Evolutionary conservation across 1,140 invertebrate species (phyloP).

Genomic region (Brachionus plicatilis): DNA sequence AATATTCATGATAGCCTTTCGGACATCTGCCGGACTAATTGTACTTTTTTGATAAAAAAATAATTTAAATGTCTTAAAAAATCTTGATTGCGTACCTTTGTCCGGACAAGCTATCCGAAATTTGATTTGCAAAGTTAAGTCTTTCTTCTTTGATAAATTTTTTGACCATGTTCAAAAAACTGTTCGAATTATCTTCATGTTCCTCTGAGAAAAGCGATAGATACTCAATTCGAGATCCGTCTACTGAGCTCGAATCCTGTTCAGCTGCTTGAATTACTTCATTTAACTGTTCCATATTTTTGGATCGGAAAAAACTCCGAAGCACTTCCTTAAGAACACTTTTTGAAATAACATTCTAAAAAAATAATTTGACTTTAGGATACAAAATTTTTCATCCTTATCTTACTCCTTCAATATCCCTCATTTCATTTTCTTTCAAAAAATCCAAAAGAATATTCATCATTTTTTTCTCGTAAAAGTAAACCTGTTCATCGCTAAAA

Average conservation of each 20-base stretch:
- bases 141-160: background rate
- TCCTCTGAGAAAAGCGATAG: background rate
- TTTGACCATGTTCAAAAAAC: slow-evolving; percentile 26
- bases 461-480: slow-evolving; percentile 35
- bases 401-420: background rate
- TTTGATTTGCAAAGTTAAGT: slow-evolving; percentile 10
- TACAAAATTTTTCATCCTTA: background rate
- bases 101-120: background rate
- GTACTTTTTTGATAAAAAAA: background rate
- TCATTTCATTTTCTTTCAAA: slow-evolving; percentile 36
- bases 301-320: background rate
- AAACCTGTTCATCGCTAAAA: slow-evolving; percentile 16
- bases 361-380: background rate
- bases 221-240: background rate
- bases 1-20: background rate
- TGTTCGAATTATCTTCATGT: background rate
- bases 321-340: background rate
- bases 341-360: slow-evolving; percentile 32
- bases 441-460: background rate
- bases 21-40: background rate
- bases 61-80: too few species aligned
- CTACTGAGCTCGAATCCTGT: slow-evolving; percentile 13
- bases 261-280: background rate
- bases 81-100: background rate
- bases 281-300: slow-evolving; percentile 17